phyloP scores from a whole-genome alignment of 1,140 invertebrate genomes.

The Asobara japonica region DNA sequence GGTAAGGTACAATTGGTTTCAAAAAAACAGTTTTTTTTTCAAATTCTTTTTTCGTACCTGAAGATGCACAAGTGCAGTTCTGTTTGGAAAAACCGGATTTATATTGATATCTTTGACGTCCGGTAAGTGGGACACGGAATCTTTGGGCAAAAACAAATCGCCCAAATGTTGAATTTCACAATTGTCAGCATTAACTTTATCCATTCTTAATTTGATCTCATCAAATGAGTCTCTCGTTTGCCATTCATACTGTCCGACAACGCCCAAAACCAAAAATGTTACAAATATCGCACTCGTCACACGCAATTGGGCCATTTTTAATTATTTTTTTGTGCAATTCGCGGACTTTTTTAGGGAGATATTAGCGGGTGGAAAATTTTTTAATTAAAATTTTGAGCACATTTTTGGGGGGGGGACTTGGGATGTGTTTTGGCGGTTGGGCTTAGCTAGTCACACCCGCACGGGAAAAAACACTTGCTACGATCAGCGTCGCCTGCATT shows the following conservation, averaged over 20 bases:
- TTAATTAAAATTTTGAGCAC: background rate
- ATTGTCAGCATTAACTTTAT: constrained; percentile 84
- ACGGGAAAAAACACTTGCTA: background rate
- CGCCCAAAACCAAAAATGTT: constrained; percentile 66
- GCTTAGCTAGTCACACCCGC: constrained; percentile 2
- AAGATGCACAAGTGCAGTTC: constrained; percentile 90
- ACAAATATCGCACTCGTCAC: constrained; percentile 47
- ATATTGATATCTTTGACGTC: constrained; percentile 96
- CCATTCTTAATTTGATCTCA: constrained; percentile 82
- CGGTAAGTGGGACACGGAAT: constrained; percentile 89
- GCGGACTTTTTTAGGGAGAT: background rate
- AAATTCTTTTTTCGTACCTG: too few relatives aligned
- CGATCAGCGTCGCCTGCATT: constrained; percentile 9
- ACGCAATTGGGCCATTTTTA: constrained; percentile 19
- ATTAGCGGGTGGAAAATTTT: background rate
- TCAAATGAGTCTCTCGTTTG: constrained; percentile 88
- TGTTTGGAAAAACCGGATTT: constrained; percentile 94
- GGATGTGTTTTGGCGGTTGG: too few relatives aligned
- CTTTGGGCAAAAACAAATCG: constrained; percentile 84
- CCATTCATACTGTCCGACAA: constrained; percentile 89
- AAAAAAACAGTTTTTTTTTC: too few relatives aligned
- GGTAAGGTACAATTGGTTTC: too few relatives aligned
- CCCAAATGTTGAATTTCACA: constrained; percentile 87
- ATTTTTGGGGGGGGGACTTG: background rate
- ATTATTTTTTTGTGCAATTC: background rate